Percentiles rank a stretch among this genome's conserved stretches.
These are phyloP conservation scores for Tetramorium simillimum DNA, from an alignment of 1,140 invertebrate genomes.

Conservation along the genomic window DNA sequence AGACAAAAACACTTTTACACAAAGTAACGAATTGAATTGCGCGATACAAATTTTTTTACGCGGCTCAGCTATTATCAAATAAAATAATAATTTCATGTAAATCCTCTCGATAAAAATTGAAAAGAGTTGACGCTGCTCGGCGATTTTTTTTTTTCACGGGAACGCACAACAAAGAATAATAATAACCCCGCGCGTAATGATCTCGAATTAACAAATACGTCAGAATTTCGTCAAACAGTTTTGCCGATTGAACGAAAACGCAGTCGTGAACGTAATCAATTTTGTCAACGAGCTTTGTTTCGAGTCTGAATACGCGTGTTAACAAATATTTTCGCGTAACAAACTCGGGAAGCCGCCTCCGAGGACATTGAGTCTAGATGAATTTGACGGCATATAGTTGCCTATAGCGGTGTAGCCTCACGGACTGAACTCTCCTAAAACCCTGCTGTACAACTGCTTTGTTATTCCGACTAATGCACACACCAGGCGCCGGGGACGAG, in stretches of 20 bases:
- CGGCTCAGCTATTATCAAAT: neutral
- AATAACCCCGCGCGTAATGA: neutral
- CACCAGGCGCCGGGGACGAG: slow-evolving; percentile 87
- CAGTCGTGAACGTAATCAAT: neutral
- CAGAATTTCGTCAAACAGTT: neutral
- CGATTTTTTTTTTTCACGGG: neutral
- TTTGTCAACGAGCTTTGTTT: neutral
- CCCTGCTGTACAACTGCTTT: slow-evolving; percentile 84
- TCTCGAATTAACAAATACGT: neutral
- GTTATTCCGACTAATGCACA: slow-evolving; percentile 83
- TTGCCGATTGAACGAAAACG: neutral
- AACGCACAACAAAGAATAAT: neutral
- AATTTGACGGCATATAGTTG: slow-evolving; percentile 42
- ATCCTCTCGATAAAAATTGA: neutral
- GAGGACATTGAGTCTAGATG: neutral
- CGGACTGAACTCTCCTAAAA: slow-evolving; percentile 69
- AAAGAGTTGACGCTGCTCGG: neutral
- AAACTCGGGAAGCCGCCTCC: neutral
- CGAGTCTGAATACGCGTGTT: neutral
- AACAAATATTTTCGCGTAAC: slow-evolving; percentile 3
- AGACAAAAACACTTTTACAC: neutral
- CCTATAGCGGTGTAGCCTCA: slow-evolving; percentile 16
- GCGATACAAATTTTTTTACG: neutral
- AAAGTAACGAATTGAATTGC: neutral
- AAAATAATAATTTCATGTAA: neutral